These are phyloP conservation scores for Diaphora mendica DNA, from an alignment of 2,888 invertebrate genomes.

Conservation along the genomic window DNA sequence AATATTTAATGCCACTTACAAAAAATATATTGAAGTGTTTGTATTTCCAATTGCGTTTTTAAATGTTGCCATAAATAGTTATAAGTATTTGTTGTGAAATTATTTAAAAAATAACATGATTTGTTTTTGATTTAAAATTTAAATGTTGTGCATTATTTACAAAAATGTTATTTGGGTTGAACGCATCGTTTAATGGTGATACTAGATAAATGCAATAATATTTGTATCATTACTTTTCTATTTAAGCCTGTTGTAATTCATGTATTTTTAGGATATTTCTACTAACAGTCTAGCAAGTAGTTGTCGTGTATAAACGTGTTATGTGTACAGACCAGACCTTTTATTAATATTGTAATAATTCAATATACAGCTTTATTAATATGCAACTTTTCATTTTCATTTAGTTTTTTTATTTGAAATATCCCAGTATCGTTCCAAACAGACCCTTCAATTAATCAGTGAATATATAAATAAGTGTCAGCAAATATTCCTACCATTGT, in stretches of 20 bases:
- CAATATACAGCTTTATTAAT: constrained; percentile 81
- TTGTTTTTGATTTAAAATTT: constrained; percentile 63
- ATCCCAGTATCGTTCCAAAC: no score
- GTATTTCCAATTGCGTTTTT: constrained; percentile 55
- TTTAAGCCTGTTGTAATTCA: constrained; percentile 66
- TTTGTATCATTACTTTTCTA: constrained; percentile 58
- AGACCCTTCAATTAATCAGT: no score
- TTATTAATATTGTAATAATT: constrained; percentile 68
- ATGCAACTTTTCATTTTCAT: constrained; percentile 44
- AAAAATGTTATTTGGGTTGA: constrained; percentile 69
- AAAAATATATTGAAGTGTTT: constrained; percentile 37
- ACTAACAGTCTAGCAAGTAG: constrained; percentile 57
- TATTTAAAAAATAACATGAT: constrained; percentile 52
- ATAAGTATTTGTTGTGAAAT: constrained; percentile 61
- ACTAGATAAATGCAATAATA: constrained; percentile 75
- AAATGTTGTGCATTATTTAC: constrained; percentile 74
- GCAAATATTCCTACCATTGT: no score
- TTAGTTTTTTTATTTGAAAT: background rate
- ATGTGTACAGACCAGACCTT: constrained; percentile 76
- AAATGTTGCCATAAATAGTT: constrained; percentile 72
- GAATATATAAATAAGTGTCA: no score
- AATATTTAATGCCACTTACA: constrained; percentile 36
- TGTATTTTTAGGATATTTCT: constrained; percentile 64
- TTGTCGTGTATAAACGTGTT: constrained; percentile 73
- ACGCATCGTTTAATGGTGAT: constrained; percentile 75